A percentile compares a stretch with the other conserved stretches of the same genome.
Evolutionary conservation across 2,888 invertebrate species (phyloP).

Genomic region (Doris montereyensis): DNA sequence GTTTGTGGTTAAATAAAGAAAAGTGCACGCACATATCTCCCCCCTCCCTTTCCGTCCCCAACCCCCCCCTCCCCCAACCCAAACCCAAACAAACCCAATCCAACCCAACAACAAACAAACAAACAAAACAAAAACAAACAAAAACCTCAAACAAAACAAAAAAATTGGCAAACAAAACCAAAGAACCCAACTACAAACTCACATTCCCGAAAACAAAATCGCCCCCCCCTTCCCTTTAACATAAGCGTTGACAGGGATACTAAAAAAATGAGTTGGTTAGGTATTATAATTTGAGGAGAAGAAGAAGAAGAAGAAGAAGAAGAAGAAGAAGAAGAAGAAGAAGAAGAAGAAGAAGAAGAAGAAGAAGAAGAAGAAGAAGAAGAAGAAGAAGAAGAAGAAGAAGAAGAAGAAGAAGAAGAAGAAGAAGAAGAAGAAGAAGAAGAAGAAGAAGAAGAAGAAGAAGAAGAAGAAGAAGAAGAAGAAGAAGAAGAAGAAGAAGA

Average conservation of each 20-base stretch:
- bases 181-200: neutral
- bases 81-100: too few relatives aligned
- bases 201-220: neutral
- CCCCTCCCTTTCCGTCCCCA: too few relatives aligned
- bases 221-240: neutral
- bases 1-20: too few relatives aligned
- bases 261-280: constrained; percentile 47
- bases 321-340: constrained; percentile 28
- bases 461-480: neutral
- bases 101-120: too few relatives aligned
- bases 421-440: neutral
- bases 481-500: neutral
- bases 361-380: constrained; percentile 41
- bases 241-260: constrained; percentile 39
- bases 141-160: too few relatives aligned
- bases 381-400: constrained; percentile 21
- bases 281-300: constrained; percentile 45
- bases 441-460: neutral
- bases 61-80: too few relatives aligned
- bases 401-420: constrained; percentile 31
- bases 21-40: too few relatives aligned
- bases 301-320: constrained; percentile 45
- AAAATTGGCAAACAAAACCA: too few relatives aligned
- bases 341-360: constrained; percentile 42
- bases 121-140: too few relatives aligned